Conservation (phyloP, 2,113 vertebrate species). For the Podocnemis expansa region DNA sequence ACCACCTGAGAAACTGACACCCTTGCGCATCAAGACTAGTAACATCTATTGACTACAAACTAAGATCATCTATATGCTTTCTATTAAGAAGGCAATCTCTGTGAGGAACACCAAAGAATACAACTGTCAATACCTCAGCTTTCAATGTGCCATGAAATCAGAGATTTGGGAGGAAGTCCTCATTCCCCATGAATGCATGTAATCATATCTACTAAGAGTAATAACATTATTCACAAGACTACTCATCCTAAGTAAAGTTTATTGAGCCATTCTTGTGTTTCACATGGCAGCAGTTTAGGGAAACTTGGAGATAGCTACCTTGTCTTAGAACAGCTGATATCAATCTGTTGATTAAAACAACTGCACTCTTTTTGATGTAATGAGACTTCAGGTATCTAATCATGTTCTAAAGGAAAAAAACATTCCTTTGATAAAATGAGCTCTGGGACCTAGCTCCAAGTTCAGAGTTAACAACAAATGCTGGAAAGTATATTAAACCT, state of each 20-base stretch:
- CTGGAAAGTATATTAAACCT: neutral
- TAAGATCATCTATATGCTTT: neutral
- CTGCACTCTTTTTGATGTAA: neutral
- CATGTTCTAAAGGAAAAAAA: conserved; percentile 21
- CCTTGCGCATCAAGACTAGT: neutral
- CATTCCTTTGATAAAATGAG: conserved; percentile 7
- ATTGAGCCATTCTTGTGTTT: neutral
- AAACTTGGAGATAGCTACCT: neutral
- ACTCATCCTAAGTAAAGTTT: neutral
- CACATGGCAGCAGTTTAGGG: rapidly evolving
- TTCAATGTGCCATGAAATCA: neutral
- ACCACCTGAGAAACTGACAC: neutral
- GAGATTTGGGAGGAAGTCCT: neutral
- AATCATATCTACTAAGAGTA: neutral
- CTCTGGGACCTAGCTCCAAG: conserved; percentile 45
- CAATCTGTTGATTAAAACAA: neutral
- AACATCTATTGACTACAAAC: neutral
- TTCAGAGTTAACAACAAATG: conserved; percentile 43
- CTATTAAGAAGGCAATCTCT: neutral
- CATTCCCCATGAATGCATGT: neutral
- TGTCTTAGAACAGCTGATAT: neutral
- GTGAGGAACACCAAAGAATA: neutral
- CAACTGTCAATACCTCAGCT: neutral
- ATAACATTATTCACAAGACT: neutral
- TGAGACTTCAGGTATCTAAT: neutral